A percentile compares a stretch with the other conserved stretches of the same genome.
These are phyloP conservation scores for Rhopalosiphum padi DNA, from an alignment of 1,140 invertebrate species.

Conservation along the genomic window DNA sequence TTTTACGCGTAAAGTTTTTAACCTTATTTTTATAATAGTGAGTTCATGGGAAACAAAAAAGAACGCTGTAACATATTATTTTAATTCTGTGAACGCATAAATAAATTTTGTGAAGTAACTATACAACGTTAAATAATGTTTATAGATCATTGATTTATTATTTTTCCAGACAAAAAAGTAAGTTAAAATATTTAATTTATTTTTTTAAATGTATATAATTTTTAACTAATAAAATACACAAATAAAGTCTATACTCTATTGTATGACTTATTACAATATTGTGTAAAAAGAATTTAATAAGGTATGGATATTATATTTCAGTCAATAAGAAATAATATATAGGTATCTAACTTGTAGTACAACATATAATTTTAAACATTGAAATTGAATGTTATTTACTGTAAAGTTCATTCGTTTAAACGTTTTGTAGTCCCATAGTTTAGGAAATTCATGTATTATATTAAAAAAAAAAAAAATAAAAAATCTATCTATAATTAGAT, in stretches of 20 bases:
- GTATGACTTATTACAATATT: background rate
- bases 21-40: slow-evolving; percentile 17
- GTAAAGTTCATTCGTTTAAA: background rate
- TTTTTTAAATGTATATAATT: background rate
- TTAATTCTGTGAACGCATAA: background rate
- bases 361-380: background rate
- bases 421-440: background rate
- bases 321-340: background rate
- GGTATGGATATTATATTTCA: background rate
- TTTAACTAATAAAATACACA: background rate
- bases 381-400: background rate
- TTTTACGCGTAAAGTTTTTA: slow-evolving; percentile 13
- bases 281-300: background rate
- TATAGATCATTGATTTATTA: background rate
- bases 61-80: background rate
- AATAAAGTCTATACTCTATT: background rate
- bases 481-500: no score
- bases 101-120: background rate
- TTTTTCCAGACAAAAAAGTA: background rate
- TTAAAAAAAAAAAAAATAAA: background rate
- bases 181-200: background rate
- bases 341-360: background rate
- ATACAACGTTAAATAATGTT: background rate
- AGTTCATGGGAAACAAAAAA: background rate
- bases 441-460: background rate